Evolutionary conservation across 2,888 invertebrate species (phyloP), one percentile per base, ranked within the genome.

Genomic region (Pachydiplax longipennis): DNA sequence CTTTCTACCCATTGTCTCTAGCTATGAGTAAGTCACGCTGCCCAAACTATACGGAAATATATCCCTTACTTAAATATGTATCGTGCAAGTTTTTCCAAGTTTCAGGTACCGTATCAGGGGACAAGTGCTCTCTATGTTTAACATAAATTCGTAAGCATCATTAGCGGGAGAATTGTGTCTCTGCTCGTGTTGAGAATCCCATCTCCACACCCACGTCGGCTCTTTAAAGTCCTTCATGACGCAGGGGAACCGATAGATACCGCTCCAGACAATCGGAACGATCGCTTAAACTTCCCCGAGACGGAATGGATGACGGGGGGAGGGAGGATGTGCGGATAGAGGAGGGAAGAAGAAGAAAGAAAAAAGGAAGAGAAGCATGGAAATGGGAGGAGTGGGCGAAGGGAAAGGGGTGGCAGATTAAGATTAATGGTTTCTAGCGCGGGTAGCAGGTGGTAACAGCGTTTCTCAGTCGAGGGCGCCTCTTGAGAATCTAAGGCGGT

Each of bases 401-500:
- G 44, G 44, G 44, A 44, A 13, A 31, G 73, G 73, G 73, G 73
- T 31, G 73, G 87, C 37, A 61, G 87, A 87, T 87, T 61, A 61
- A 87, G 87, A 87, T 87, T 87, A 87, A 87, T 87, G 87, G 61
- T 53, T 61, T 37, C 61, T 65, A 40, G 87, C 65, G 61, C 22
- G 61, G 87, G 87, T 87, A 87, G 87, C 87, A 87, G 87, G 87
- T 87, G 87, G 87, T n/a, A 87, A 87, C 61, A 61, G 87, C 58
- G 87, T 83, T 83, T 58, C 35, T 58, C 58, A 35, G 58, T n/a
- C 8, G 58, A 58, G 83, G 58, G 35, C 31, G 61, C 87, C 87
- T 31, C 61, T 61, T 40, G 15, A 65, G 37, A n/a, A 31, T 8
- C n/a, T 18, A 37, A 87, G 37, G 87, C 37, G 37, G 87, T 58